A percentile compares a stretch with the other conserved stretches of the same genome.
Conservation (phyloP, 2,888 invertebrate genomes). For the Caenorhabditis auriculariae region DNA sequence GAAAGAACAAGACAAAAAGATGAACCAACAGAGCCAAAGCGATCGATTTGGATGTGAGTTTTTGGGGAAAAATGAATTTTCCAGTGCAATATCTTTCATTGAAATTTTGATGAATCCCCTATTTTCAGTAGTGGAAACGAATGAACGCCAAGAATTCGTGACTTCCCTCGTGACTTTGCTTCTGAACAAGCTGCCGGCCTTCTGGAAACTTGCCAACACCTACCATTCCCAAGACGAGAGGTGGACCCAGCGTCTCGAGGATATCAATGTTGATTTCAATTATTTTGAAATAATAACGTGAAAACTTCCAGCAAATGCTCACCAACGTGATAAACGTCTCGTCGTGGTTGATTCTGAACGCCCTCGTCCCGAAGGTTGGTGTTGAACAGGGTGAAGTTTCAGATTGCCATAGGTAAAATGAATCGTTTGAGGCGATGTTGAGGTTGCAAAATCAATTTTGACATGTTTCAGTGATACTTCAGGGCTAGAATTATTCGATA, state of each 20-base stretch:
- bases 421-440: too few relatives aligned
- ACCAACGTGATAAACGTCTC: slow-evolving; percentile 58
- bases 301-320: slow-evolving; percentile 58
- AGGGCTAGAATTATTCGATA: too few relatives aligned
- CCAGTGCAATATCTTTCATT: too few relatives aligned
- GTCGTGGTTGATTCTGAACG: slow-evolving; percentile 62
- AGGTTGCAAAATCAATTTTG: too few relatives aligned
- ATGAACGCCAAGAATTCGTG: slow-evolving; percentile 74
- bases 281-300: background rate
- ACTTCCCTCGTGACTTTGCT: slow-evolving; percentile 79
- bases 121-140: slow-evolving; percentile 9
- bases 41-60: slow-evolving; percentile 8
- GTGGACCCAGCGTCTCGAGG: slow-evolving; percentile 65
- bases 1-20: background rate
- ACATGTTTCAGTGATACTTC: too few relatives aligned
- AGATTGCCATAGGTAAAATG: too few relatives aligned
- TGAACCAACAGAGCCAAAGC: background rate
- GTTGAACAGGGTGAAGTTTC: too few relatives aligned
- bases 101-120: background rate
- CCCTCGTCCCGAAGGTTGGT: slow-evolving; percentile 54
- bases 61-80: background rate
- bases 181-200: slow-evolving; percentile 71
- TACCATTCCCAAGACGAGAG: slow-evolving; percentile 84
- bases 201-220: slow-evolving; percentile 91
- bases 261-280: slow-evolving; percentile 52